Evolutionary conservation across 2,797 vertebrate genomes (phyloP).

Genomic region (Thamnophis elegans): DNA sequence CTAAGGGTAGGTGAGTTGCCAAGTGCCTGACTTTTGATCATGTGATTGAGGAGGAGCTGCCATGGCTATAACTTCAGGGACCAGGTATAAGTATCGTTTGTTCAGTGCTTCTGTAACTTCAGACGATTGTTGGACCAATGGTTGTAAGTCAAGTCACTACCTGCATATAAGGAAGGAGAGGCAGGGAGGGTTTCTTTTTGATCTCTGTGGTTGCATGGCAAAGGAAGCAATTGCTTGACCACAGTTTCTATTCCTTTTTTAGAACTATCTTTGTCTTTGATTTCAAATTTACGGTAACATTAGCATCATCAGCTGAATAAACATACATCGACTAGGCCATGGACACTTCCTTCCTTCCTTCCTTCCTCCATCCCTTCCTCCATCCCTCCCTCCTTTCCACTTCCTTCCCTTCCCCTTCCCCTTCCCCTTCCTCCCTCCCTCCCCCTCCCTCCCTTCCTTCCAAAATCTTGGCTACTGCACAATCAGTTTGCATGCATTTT

Average conservation of each 20-base stretch:
- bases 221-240: neutral
- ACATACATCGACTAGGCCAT: neutral
- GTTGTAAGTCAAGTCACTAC: neutral
- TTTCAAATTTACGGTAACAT: conserved; percentile 11
- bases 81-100: neutral
- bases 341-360: neutral
- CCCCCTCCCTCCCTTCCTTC: neutral
- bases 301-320: neutral
- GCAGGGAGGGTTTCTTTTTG: neutral
- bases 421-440: too few species aligned
- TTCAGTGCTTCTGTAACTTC: neutral
- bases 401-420: neutral
- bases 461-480: conserved; percentile 3
- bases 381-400: neutral
- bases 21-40: neutral
- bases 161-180: neutral
- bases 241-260: neutral
- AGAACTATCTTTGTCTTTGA: neutral
- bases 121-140: neutral
- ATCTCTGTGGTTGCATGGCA: neutral
- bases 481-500: conserved; percentile 22
- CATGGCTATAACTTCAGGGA: neutral
- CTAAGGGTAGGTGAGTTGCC: neutral
- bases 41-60: too few species aligned
- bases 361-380: neutral